Evolutionary conservation across 2,797 vertebrate species (phyloP).

Genomic region (Lophotriccus pileatus): DNA sequence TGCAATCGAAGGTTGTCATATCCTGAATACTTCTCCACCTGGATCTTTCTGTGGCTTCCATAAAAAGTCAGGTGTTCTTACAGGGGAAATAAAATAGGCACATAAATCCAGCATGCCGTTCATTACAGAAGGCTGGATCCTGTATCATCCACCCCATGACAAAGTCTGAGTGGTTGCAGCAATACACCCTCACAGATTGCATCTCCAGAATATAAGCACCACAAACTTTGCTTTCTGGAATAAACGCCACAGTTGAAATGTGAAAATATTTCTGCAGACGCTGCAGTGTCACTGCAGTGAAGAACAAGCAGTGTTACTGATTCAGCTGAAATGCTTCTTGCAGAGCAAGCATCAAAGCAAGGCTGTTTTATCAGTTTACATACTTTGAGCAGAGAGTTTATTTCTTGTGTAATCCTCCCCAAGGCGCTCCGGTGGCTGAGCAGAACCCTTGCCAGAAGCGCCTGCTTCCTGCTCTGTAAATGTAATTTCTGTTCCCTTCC

Average conservation of each 20-base stretch:
- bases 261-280: conserved; percentile 34
- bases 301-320: conserved; percentile 20
- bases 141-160: background rate
- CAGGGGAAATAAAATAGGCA: conserved; percentile 8
- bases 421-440: background rate
- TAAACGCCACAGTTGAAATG: background rate
- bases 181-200: background rate
- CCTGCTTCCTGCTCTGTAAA: conserved; percentile 52
- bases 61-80: conserved; percentile 2
- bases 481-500: conserved; percentile 12
- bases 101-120: background rate
- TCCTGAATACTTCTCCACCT: conserved; percentile 49
- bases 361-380: conserved; percentile 70
- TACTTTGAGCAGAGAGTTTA: conserved; percentile 53
- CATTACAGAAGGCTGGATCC: background rate
- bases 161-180: conserved; percentile 1
- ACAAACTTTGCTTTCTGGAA: conserved; percentile 33
- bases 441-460: background rate
- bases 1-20: background rate
- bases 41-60: conserved; percentile 10
- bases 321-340: conserved; percentile 61
- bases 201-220: background rate
- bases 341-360: conserved; percentile 59
- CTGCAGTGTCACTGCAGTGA: conserved; percentile 13
- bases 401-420: conserved; percentile 55